Evolutionary conservation across 2,113 vertebrate species (phyloP).

Genomic region (Dolichotis patagonum): DNA sequence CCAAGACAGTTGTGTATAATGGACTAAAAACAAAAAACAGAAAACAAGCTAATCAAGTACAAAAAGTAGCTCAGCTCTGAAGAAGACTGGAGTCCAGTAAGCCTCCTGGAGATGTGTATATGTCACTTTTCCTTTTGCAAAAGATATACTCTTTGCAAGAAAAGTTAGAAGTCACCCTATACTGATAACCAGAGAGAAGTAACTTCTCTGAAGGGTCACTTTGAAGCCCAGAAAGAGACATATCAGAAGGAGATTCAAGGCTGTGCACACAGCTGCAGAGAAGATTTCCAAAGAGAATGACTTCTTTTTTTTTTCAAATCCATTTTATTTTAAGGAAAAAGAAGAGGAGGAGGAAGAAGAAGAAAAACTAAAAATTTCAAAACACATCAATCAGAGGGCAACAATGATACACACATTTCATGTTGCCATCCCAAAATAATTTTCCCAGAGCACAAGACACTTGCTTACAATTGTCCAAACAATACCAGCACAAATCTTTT

Average conservation of each 20-base stretch:
- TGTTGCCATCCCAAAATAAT: no score
- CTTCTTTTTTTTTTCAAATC: slow-evolving; percentile 69
- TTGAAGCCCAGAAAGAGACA: slow-evolving; percentile 87
- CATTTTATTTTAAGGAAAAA: no score
- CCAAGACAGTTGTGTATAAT: slow-evolving; percentile 91
- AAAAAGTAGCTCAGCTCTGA: slow-evolving; percentile 93
- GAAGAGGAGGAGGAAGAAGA: no score
- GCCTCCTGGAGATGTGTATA: slow-evolving; percentile 86
- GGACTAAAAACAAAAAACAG: slow-evolving; percentile 89
- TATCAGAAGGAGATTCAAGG: slow-evolving; percentile 88
- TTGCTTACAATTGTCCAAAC: no score
- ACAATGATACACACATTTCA: no score
- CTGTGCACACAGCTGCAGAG: slow-evolving; percentile 87
- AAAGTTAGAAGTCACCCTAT: slow-evolving; percentile 87
- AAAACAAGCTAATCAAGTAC: slow-evolving; percentile 89
- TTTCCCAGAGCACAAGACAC: no score
- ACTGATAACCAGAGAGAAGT: slow-evolving; percentile 88
- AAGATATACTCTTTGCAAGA: slow-evolving; percentile 93
- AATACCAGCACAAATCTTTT: no score
- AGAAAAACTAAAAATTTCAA: no score
- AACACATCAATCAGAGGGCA: no score
- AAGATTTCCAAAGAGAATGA: slow-evolving; percentile 92
- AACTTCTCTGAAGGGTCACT: slow-evolving; percentile 86
- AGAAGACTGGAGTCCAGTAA: slow-evolving; percentile 90
- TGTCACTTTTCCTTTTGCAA: slow-evolving; percentile 90